Evolutionary conservation across 2,797 vertebrate species (phyloP).

Genomic region (Mormyrops attenuatus): DNA sequence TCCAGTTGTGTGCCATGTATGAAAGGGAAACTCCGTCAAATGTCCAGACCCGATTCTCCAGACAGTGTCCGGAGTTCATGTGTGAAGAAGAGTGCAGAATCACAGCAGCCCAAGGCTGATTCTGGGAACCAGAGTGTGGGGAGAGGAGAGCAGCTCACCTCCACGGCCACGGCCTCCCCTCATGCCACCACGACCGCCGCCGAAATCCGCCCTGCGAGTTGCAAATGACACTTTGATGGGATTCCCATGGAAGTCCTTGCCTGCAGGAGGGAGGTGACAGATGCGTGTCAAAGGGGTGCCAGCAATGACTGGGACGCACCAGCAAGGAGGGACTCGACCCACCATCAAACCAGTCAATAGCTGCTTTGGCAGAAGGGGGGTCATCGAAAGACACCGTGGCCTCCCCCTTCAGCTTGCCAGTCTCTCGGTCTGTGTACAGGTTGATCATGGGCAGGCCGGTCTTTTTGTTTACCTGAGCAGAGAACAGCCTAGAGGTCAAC

Average conservation of each 20-base stretch:
- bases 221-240: conserved; percentile 84
- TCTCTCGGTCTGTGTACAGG: conserved; percentile 82
- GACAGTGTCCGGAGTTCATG: not conserved
- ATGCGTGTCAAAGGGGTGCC: not conserved
- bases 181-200: conserved; percentile 63
- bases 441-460: conserved; percentile 88
- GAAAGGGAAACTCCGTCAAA: not conserved
- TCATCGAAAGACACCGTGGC: conserved; percentile 86
- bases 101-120: not conserved
- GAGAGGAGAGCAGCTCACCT: conserved; percentile 46
- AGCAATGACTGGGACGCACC: not conserved
- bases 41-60: not conserved
- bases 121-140: not conserved
- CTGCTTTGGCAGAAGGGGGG: conserved; percentile 83
- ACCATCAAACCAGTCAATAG: conserved; percentile 90
- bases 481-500: not conserved
- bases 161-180: conserved; percentile 71
- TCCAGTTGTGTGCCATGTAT: not conserved
- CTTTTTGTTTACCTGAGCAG: conserved; percentile 78
- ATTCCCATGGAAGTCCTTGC: conserved; percentile 83
- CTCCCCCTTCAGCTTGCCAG: conserved; percentile 84
- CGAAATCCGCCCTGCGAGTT: conserved; percentile 78
- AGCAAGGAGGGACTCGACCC: conserved; percentile 22
- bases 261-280: conserved; percentile 39
- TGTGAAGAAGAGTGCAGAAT: not conserved